These are phyloP conservation scores for Tipula unca DNA, from an alignment of 2,888 invertebrate genomes.

Conservation along the genomic window DNA sequence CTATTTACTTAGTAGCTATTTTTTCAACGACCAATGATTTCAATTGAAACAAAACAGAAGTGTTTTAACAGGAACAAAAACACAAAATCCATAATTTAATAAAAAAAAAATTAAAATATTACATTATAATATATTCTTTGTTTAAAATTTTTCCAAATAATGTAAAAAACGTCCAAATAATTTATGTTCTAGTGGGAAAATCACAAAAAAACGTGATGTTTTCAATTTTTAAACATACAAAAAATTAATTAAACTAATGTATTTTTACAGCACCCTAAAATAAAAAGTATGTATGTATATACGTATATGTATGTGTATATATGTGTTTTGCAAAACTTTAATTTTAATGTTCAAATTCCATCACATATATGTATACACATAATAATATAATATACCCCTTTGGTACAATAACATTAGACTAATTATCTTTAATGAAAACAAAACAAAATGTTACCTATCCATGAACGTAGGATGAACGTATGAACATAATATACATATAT, in stretches of 20 bases:
- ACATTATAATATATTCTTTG: neutral
- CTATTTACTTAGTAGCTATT: neutral
- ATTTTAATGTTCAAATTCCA: neutral
- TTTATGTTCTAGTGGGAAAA: neutral
- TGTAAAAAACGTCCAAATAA: neutral
- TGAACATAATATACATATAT: too few species aligned
- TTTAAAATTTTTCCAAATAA: neutral
- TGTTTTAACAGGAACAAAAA: neutral
- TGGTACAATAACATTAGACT: neutral
- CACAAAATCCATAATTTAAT: neutral
- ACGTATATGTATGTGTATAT: neutral
- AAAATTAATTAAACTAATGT: constrained; percentile 14
- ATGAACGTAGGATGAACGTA: too few species aligned
- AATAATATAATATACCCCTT: neutral
- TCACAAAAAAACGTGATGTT: constrained; percentile 3
- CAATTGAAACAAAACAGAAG: neutral
- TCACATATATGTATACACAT: neutral
- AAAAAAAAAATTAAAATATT: neutral
- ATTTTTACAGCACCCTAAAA: constrained; percentile 8
- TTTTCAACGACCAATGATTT: neutral
- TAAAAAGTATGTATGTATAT: neutral
- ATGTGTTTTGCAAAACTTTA: neutral
- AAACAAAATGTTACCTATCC: neutral
- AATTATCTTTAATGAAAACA: neutral
- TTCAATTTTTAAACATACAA: neutral